phyloP scores from a whole-genome alignment of 1,140 invertebrate genomes.

The Rhyzopertha dominica region DNA sequence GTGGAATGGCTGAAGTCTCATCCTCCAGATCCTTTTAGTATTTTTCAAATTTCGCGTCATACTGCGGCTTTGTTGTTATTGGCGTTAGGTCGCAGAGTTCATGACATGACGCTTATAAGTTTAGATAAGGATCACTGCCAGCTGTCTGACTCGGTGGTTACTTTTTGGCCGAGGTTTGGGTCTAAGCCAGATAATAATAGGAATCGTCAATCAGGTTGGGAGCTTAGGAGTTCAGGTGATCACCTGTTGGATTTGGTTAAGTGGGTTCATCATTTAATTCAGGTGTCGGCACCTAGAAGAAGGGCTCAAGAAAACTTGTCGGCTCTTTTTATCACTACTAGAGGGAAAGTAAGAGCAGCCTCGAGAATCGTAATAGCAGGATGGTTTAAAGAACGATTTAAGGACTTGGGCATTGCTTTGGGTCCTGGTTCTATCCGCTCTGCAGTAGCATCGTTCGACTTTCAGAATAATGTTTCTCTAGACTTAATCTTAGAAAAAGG shows the following conservation, averaged over 20 bases:
- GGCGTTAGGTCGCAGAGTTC: no score
- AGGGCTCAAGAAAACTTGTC: not conserved
- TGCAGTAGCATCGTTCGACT: conserved; percentile 32
- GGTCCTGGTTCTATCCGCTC: conserved; percentile 31
- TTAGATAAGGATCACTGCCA: not conserved
- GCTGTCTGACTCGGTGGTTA: no score
- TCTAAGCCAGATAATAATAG: no score
- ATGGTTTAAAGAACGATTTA: conserved; percentile 29
- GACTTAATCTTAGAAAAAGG: conserved; percentile 28
- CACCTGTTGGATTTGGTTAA: not conserved
- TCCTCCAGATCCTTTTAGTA: no score
- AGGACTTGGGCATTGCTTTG: conserved; percentile 24
- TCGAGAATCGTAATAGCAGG: conserved; percentile 27
- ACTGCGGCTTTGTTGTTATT: no score
- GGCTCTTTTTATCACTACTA: conserved; percentile 24
- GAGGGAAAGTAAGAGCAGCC: conserved; percentile 20
- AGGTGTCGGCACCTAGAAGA: not conserved
- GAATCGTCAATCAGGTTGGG: no score
- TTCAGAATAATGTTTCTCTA: conserved; percentile 24
- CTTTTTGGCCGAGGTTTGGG: no score
- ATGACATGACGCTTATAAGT: no score
- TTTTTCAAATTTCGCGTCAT: no score
- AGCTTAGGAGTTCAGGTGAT: not conserved
- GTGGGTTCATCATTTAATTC: not conserved
- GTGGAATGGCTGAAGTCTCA: no score